Base-by-base conservation (phyloP, 2,888 invertebrate genomes). In the Lepidochrysops patricia region DNA sequence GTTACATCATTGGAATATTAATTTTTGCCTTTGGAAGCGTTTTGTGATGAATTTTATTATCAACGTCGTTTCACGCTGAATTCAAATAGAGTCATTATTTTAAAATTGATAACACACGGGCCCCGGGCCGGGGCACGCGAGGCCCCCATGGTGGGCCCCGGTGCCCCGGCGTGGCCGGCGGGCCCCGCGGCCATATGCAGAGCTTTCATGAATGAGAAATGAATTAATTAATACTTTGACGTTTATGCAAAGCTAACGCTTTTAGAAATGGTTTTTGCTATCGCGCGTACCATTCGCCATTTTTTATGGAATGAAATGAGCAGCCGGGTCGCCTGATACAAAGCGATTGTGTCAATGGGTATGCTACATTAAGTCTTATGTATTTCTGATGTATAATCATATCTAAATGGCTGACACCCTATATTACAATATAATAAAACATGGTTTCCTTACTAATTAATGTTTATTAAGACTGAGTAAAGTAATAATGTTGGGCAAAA, bases 1-100 rank as follows among this genome's bases (percentile, higher is more conserved):
- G 82, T 84, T 79, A 86, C 84, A 83, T 86, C 85, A 84, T 82
- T 74, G 78, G 87, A 87, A 87, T 87, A 87, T 87, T 87, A 87
- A 87, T 87, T 86, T 83, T 84, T 83, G 81, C 80, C 77, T 77
- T 76, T 77, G 80, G 80, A 80, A 82, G 79, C 79, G 77, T 80
- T 79, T 70, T 77, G 74, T 82, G 85, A 86, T 86, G 86, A 87
- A 85, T 86, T 86, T 86, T 86, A 86, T 83, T 84, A 86, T 84
- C 81, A 81, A 76, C 69, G 68, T 64, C 75, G 72, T 74, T 75
- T 77, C 77, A 75, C 69, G 73, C 73, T 80, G 87, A 83, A 88
- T 88, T 77, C 85, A 85, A 87, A 88, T 85, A 79, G 84, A 76
- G 75, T 77, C 80, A 87, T 88, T 88, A 84, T 77, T 78, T 75